Base-by-base conservation (phyloP, 2,888 invertebrate species). In the Lithosia quadra region DNA sequence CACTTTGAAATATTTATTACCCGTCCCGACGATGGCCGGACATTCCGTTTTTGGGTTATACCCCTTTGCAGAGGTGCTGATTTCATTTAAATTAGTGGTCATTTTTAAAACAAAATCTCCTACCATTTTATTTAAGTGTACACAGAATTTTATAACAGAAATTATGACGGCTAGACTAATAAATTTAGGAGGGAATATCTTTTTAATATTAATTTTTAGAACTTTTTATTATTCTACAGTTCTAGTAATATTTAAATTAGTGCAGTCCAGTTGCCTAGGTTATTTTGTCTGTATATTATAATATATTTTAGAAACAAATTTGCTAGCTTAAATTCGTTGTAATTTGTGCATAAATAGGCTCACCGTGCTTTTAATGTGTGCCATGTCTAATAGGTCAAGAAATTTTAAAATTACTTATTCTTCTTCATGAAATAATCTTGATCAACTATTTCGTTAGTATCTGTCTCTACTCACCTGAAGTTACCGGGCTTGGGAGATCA, bases 1-100 rank as follows among this genome's bases (percentile, higher is more conserved):
- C 67, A 69, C 56, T 43, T 66, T 69, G 66, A 73, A 77, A 78
- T 77, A 79, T 86, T 86, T 84, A 84, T 81, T 83, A 76, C 79
- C 69, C 71, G 71, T 73, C 71, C 77, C 73, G 77, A 77, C 73
- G n/a, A n/a, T n/a, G 81, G 78, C 78, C 79, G 76, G 75, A 82
- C 81, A 75, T 78, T 73, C 78, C 79, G 75, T 79, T 81, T 82
- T 79, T 67, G 73, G 69, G 63, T 66, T 66, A 57, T 68, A 64
- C 65, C 71, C 75, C 74, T 73, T 75, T 56, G 18, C 56, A 34
- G 60, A 69, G 63, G 63, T 57, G 68, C 56, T 57, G 3, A 62
- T 64, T 74, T 72, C 11, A 36, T 67, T 57, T 28, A 59, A 33
- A 53, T 53, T 62, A 70, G 53, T 76, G 68, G 71, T 67, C 59